These are phyloP conservation scores for Puntigrus tetrazona DNA, from an alignment of 2,113 vertebrate species.

Conservation along the genomic window DNA sequence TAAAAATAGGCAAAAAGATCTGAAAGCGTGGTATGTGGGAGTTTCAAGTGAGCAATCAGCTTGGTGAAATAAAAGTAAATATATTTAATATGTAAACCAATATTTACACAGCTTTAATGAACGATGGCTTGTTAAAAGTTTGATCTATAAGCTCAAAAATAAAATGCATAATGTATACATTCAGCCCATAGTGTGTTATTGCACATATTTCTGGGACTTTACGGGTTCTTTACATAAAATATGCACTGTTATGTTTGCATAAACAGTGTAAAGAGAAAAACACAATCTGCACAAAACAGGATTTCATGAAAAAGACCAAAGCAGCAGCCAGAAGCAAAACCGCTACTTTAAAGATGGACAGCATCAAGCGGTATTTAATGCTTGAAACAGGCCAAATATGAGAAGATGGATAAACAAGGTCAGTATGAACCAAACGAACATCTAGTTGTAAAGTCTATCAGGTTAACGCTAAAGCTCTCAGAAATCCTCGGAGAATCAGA, in stretches of 20 bases:
- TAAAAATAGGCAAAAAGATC: too few relatives aligned
- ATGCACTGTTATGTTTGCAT: neutral
- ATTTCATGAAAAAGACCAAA: neutral
- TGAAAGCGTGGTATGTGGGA: too few relatives aligned
- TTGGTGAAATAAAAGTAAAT: too few relatives aligned
- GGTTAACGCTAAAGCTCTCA: neutral
- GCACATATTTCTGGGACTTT: neutral
- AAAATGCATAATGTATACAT: too few relatives aligned
- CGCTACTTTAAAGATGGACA: neutral
- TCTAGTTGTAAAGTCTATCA: conserved; percentile 22
- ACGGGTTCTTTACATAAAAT: neutral
- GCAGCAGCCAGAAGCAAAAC: neutral
- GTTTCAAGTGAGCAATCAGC: too few relatives aligned
- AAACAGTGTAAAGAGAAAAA: neutral
- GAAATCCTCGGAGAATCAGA: neutral
- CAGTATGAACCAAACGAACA: conserved; percentile 15
- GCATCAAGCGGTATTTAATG: neutral
- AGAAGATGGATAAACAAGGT: conserved; percentile 18
- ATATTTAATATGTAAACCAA: too few relatives aligned
- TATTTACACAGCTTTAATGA: too few relatives aligned
- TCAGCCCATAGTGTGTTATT: neutral
- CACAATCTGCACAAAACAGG: neutral
- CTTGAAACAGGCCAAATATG: conserved; percentile 6
- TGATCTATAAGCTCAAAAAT: too few relatives aligned
- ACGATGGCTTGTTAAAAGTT: too few relatives aligned